Evolutionary conservation across 2,888 invertebrate species (phyloP).

Genomic region (Tipula confusa): DNA sequence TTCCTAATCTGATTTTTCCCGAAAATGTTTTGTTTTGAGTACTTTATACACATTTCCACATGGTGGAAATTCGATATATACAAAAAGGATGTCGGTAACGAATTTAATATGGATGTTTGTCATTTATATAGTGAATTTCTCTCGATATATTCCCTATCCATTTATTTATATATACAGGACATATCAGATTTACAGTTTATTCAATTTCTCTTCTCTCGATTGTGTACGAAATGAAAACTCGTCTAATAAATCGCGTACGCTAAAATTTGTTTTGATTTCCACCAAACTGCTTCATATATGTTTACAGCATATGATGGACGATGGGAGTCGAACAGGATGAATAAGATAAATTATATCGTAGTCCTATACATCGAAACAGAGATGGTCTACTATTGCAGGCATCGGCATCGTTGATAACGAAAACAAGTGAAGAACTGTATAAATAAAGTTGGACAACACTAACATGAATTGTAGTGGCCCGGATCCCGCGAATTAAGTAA

Average conservation of each 20-base stretch:
- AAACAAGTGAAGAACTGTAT: too few relatives aligned
- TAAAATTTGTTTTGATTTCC: not conserved
- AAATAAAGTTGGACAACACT: too few relatives aligned
- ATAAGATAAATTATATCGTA: too few relatives aligned
- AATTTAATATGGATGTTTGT: not conserved
- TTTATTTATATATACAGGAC: not conserved
- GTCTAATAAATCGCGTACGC: not conserved
- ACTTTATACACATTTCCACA: too few relatives aligned
- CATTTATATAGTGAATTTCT: not conserved
- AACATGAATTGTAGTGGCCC: too few relatives aligned
- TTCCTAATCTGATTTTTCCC: slow-evolving; percentile 12
- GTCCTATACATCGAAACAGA: too few relatives aligned
- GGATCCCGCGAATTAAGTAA: too few relatives aligned
- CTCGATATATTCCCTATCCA: not conserved
- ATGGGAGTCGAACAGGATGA: too few relatives aligned
- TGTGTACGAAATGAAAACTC: not conserved
- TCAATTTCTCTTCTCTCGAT: not conserved
- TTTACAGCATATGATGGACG: too few relatives aligned
- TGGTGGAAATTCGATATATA: not conserved
- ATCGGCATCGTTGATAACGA: too few relatives aligned
- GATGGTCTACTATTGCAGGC: too few relatives aligned
- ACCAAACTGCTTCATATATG: not conserved
- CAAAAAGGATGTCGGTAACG: not conserved
- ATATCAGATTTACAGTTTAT: not conserved
- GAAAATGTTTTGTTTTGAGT: too few relatives aligned